Conservation (phyloP, 2,888 invertebrate genomes). For the Cataglyphis altisquamis region DNA sequence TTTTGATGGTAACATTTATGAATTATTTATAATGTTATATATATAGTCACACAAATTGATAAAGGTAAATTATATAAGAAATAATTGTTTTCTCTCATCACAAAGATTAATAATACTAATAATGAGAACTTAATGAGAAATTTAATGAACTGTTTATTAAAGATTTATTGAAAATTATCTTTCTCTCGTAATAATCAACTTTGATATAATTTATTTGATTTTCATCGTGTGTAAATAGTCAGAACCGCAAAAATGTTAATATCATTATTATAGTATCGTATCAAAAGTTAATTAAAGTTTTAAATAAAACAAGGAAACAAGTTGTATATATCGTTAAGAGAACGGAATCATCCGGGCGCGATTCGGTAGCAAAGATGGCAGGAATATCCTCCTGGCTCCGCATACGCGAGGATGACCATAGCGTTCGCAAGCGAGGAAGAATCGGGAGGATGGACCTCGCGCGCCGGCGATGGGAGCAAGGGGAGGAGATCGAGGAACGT, state of each 20-base stretch:
- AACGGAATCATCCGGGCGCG: slow-evolving; percentile 29
- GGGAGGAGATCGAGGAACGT: slow-evolving; percentile 67
- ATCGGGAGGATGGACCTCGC: slow-evolving; percentile 65
- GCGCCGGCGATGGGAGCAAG: slow-evolving; percentile 42
- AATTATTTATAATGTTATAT: too few species aligned
- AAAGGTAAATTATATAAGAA: too few species aligned
- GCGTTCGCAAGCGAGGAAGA: slow-evolving; percentile 57
- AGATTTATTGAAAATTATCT: too few species aligned
- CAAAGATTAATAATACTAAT: too few species aligned
- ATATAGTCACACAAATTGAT: too few species aligned
- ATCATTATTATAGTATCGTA: not conserved
- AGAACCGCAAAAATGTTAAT: not conserved
- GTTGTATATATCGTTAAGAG: not conserved
- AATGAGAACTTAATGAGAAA: too few species aligned
- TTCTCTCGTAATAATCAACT: too few species aligned
- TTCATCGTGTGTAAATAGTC: not conserved
- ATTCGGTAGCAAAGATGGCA: slow-evolving; percentile 47
- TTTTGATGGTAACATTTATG: too few species aligned
- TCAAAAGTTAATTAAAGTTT: not conserved
- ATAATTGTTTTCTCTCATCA: too few species aligned
- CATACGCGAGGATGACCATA: slow-evolving; percentile 56
- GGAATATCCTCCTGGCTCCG: slow-evolving; percentile 32
- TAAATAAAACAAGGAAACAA: not conserved
- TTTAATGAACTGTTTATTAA: too few species aligned
- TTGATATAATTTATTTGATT: not conserved